Evolutionary conservation across 2,888 invertebrate species (phyloP).

Genomic region (Leptinotarsa juncta): DNA sequence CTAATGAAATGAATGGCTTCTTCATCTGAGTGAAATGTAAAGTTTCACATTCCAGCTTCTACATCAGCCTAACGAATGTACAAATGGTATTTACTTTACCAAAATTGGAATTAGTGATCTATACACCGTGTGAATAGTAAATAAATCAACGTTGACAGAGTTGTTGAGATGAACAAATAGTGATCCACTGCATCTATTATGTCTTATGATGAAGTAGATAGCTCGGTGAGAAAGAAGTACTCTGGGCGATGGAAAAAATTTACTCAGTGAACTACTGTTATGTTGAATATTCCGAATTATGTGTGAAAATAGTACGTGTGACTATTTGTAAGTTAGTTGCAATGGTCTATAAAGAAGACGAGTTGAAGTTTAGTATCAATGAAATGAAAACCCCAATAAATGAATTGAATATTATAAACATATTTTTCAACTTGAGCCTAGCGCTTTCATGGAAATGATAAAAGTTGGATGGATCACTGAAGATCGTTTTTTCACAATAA

Average conservation of each 20-base stretch:
- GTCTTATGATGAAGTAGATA: slow-evolving; percentile 14
- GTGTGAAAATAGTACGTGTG: slow-evolving; percentile 12
- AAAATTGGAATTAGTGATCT: slow-evolving; percentile 44
- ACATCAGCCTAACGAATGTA: slow-evolving; percentile 29
- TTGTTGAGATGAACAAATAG: slow-evolving; percentile 33
- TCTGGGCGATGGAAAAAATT: background rate
- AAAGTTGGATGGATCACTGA: too few relatives aligned
- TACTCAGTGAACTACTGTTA: slow-evolving; percentile 10
- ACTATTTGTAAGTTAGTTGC: background rate
- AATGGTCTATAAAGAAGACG: background rate
- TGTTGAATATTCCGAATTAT: background rate
- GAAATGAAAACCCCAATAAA: background rate
- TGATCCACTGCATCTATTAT: slow-evolving; percentile 6
- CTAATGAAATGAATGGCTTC: background rate
- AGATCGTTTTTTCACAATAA: too few relatives aligned
- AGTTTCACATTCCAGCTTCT: slow-evolving; percentile 22
- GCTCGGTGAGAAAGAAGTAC: slow-evolving; percentile 7
- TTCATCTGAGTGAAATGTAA: background rate
- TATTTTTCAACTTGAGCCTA: too few relatives aligned
- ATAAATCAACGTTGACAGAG: slow-evolving; percentile 40
- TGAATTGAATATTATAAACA: background rate
- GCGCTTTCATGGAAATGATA: too few relatives aligned
- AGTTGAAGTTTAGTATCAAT: background rate
- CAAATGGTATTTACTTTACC: slow-evolving; percentile 42
- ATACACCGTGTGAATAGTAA: slow-evolving; percentile 47